A percentile compares a stretch with the other conserved stretches of the same genome.
Conservation (phyloP, 1,140 invertebrate genomes). For the Oryzaephilus surinamensis region DNA sequence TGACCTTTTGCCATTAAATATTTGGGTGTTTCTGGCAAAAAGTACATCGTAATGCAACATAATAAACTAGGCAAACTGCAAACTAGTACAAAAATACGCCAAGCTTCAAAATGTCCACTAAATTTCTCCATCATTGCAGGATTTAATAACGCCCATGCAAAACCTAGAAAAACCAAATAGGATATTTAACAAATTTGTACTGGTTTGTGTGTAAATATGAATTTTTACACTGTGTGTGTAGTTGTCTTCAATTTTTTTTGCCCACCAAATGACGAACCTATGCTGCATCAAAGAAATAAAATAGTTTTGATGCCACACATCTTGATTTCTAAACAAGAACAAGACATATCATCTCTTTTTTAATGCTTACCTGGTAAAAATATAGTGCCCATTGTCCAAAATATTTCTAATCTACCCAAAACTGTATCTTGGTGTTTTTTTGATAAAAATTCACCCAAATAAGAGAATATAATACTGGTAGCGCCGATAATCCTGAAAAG, state of each 20-base stretch:
- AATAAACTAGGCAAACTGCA: slow-evolving; percentile 56
- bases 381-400: slow-evolving; percentile 48
- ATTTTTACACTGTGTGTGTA: slow-evolving; percentile 13
- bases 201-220: no score
- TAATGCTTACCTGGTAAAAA: slow-evolving; percentile 39
- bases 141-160: slow-evolving; percentile 41
- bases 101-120: slow-evolving; percentile 42
- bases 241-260: slow-evolving; percentile 7
- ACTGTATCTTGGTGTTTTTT: slow-evolving; percentile 42
- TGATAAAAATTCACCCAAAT: slow-evolving; percentile 48
- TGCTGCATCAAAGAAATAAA: slow-evolving; percentile 15
- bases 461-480: slow-evolving; percentile 46
- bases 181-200: slow-evolving; percentile 7
- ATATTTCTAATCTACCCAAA: slow-evolving; percentile 46
- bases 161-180: slow-evolving; percentile 34
- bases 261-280: slow-evolving; percentile 15
- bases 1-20: slow-evolving; percentile 63
- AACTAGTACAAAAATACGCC: slow-evolving; percentile 63
- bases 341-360: background rate
- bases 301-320: no score
- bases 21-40: slow-evolving; percentile 73
- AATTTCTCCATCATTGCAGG: slow-evolving; percentile 32
- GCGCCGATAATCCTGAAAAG: slow-evolving; percentile 45
- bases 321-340: no score
- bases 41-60: slow-evolving; percentile 49